Base-by-base conservation (phyloP, 2,113 vertebrate genomes). In the Stercorarius parasiticus region DNA sequence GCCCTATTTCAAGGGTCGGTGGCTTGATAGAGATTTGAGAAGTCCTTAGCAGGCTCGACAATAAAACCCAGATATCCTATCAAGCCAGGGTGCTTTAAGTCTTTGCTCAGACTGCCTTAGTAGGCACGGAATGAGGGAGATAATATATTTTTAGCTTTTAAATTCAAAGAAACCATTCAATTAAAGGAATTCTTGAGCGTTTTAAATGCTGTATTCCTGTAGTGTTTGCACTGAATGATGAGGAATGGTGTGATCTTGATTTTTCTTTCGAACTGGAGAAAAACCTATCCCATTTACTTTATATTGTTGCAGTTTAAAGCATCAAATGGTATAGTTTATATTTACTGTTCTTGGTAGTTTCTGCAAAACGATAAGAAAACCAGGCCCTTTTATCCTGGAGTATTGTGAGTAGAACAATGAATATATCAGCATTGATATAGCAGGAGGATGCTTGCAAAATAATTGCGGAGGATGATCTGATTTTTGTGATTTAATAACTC, bases 81-180 rank as follows among this genome's bases (percentile, higher is more conserved):
- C 82, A 82, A 84, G 66, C 56, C 45, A 47, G 61, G 78, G 78
- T 78, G 77, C 91, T 91, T 91, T 84, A 91, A 95, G 69, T 78
- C 72, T 92, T 80, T 95, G 65, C 73, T 84, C 88, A 92, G 49
- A 49, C 72, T 86, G 80, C 86, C 86, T 86, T 86, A 88, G 59
- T 40, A 67, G 80, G 56, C 52, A 42, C 66, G 87, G 83, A 71
- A 80, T 9, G 47, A 74, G 47, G 59, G 47, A 71, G 72, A 56
- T 74, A 26, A 64, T 78, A 1, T 34, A 82, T 94, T 93, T 96
- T 86, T 82, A 91, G 64, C 59, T 86, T 88, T 92, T 66, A 40
- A 27, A 91, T 86, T 84, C 61, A 76, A 88, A 83, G 50, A 52
- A 86, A 78, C 52, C 34, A 43, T 91, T 89, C 73, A 79, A 4